Percentiles rank a stretch among this genome's conserved stretches.
These are phyloP conservation scores for Zoanthus gigantus DNA, from an alignment of 92 coral and sea anemone species.

Conservation along the genomic window DNA sequence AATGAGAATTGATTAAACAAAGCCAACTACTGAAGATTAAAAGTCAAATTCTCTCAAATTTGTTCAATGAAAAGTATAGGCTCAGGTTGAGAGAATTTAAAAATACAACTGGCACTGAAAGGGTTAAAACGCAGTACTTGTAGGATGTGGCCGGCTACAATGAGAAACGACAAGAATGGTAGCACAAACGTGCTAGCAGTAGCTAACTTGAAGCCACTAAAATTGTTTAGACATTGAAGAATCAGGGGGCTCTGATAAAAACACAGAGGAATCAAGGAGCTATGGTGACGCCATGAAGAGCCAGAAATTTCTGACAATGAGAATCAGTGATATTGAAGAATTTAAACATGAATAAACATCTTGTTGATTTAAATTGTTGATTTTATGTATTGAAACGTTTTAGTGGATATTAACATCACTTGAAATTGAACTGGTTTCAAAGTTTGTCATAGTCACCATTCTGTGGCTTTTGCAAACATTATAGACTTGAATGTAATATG, in stretches of 20 bases:
- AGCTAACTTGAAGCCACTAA: too few species aligned
- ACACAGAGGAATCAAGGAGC: conserved; percentile 5
- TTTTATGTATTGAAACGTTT: neutral
- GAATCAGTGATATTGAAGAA: conserved; percentile 10
- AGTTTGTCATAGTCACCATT: neutral
- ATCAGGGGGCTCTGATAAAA: neutral
- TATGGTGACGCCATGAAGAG: conserved; percentile 4
- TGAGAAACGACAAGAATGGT: too few species aligned
- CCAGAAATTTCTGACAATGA: neutral
- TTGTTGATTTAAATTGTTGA: neutral
- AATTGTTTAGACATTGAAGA: neutral
- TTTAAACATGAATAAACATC: neutral
- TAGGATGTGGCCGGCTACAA: too few species aligned
- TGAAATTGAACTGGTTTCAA: neutral
- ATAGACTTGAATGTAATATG: neutral
- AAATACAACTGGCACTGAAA: neutral
- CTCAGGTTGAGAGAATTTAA: too few species aligned
- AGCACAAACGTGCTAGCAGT: too few species aligned
- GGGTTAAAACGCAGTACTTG: neutral
- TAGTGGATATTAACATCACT: conserved; percentile 2
- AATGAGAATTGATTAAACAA: too few species aligned
- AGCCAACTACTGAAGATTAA: too few species aligned
- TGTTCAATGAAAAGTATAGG: too few species aligned
- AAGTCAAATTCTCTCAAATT: too few species aligned
- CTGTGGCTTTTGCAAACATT: neutral